phyloP scores from a whole-genome alignment of 2,797 vertebrate species.

The Phylloscopus collybita region DNA sequence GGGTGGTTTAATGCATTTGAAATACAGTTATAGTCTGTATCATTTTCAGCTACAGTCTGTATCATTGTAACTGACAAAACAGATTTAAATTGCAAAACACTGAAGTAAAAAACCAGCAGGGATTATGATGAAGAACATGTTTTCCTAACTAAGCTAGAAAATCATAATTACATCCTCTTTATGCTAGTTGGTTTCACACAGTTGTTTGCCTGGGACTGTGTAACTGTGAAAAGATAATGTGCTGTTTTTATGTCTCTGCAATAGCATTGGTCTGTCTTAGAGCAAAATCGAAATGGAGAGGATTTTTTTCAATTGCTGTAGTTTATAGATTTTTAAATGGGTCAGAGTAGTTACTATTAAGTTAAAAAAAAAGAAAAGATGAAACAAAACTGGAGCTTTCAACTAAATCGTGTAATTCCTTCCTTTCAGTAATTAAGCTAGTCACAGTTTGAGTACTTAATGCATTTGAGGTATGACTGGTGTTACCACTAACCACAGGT shows the following conservation, averaged over 20 bases:
- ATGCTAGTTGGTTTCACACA: background rate
- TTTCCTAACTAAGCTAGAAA: constrained; percentile 8
- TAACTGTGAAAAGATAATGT: background rate
- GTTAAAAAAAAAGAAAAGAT: background rate
- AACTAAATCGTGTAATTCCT: background rate
- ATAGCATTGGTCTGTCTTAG: background rate
- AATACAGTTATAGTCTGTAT: background rate
- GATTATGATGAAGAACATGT: constrained; percentile 1
- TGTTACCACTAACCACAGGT: background rate
- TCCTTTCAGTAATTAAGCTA: background rate
- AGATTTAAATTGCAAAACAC: constrained; percentile 18
- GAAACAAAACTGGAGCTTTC: background rate
- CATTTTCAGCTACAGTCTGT: background rate
- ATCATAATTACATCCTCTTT: constrained; percentile 7
- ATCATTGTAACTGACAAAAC: constrained; percentile 30
- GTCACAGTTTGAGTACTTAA: background rate
- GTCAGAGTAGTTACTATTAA: background rate
- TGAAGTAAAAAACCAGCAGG: background rate
- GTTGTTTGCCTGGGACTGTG: background rate
- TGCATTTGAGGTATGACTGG: background rate
- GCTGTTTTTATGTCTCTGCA: background rate
- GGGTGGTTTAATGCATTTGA: constrained; percentile 22
- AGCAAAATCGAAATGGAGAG: background rate
- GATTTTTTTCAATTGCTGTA: background rate
- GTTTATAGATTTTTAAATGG: background rate